Evolutionary conservation across 1,140 invertebrate species (phyloP).

Genomic region (Dufourea novaeangliae): DNA sequence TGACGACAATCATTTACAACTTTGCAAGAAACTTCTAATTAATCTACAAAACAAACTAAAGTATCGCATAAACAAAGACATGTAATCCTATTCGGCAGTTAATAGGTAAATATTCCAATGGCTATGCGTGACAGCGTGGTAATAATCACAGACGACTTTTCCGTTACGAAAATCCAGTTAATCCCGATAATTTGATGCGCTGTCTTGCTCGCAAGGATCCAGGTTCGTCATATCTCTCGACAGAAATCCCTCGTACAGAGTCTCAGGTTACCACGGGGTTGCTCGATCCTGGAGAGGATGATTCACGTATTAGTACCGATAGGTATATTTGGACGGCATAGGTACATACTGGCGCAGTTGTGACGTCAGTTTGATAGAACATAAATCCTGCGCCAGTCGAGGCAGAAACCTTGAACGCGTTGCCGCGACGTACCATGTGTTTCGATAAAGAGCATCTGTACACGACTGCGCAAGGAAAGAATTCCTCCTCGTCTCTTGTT

Average conservation of each 20-base stretch:
- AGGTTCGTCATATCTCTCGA: conserved; percentile 67
- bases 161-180: conserved; percentile 33
- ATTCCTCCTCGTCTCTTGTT: conserved; percentile 32
- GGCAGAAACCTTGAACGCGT: conserved; percentile 16
- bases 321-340: not conserved
- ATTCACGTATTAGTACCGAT: conserved; percentile 58
- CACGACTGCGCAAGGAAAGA: conserved; percentile 58
- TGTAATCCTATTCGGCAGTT: not conserved
- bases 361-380: conserved; percentile 38
- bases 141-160: conserved; percentile 20
- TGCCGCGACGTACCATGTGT: conserved; percentile 60
- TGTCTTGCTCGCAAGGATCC: conserved; percentile 38
- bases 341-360: not conserved
- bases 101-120: too few relatives aligned
- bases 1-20: too few relatives aligned
- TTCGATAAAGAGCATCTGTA: conserved; percentile 58
- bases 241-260: conserved; percentile 64
- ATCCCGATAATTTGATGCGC: conserved; percentile 63
- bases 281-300: conserved; percentile 43
- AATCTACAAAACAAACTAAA: too few relatives aligned
- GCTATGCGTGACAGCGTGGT: not conserved
- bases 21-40: too few relatives aligned
- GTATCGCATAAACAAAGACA: too few relatives aligned
- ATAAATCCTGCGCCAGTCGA: conserved; percentile 49
- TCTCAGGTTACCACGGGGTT: conserved; percentile 68